A percentile compares a stretch with the other conserved stretches of the same genome.
phyloP scores from a whole-genome alignment of 2,888 invertebrate genomes.

The Resseliella maxima region DNA sequence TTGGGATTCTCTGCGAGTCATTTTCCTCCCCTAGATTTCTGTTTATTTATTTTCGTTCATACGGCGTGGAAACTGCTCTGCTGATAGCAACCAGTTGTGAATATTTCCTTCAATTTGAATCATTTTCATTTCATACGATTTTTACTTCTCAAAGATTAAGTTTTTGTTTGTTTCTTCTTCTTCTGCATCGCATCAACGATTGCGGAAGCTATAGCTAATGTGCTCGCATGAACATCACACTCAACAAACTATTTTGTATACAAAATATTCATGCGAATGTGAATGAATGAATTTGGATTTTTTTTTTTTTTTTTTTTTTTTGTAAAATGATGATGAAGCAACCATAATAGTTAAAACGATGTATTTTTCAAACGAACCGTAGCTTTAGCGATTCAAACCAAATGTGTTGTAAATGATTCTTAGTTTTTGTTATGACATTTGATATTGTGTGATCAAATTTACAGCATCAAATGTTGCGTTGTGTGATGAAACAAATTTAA shows the following conservation, averaged over 20 bases:
- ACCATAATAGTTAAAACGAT: background rate
- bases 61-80: background rate
- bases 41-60: background rate
- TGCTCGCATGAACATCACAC: too few relatives aligned
- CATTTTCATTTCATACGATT: background rate
- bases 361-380: background rate
- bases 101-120: background rate
- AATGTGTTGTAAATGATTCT: background rate
- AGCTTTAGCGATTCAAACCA: background rate
- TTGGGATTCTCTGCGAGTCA: too few relatives aligned
- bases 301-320: too few relatives aligned
- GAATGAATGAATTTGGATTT: too few relatives aligned
- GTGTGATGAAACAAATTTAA: too few relatives aligned
- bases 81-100: background rate
- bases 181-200: background rate
- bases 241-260: too few relatives aligned
- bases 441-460: background rate
- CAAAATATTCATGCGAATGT: too few relatives aligned
- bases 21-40: too few relatives aligned
- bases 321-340: background rate
- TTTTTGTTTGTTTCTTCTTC: background rate
- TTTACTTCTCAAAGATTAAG: background rate
- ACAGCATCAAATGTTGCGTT: too few relatives aligned
- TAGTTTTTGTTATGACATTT: background rate
- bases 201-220: background rate